phyloP scores from a whole-genome alignment of 1,140 invertebrate species.

The Eupristina koningsbergeri region DNA sequence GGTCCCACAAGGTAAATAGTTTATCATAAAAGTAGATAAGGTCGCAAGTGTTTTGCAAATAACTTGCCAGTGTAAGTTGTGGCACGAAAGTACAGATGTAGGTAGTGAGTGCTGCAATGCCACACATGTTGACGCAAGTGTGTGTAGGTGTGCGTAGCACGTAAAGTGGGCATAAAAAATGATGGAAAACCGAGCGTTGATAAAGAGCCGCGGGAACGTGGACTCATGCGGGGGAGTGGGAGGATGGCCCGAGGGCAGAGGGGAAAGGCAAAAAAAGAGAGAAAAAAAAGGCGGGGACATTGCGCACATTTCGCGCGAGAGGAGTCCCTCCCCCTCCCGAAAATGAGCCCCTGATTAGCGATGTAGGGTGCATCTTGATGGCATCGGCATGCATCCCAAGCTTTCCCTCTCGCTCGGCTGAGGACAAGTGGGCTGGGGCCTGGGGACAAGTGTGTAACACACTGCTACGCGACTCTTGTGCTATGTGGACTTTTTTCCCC shows the following conservation, averaged over 20 bases:
- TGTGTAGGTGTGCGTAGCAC: not conserved
- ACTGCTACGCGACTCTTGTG: not conserved
- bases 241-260: no score
- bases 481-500: not conserved
- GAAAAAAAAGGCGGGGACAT: not conserved
- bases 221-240: no score
- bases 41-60: not conserved
- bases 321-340: not conserved
- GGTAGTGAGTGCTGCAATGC: no score
- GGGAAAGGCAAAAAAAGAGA: not conserved
- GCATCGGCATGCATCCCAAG: constrained; percentile 5
- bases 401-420: not conserved
- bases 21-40: not conserved
- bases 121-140: not conserved
- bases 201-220: not conserved
- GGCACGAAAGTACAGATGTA: not conserved
- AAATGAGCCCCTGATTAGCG: constrained; percentile 30
- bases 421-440: not conserved
- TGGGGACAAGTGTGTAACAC: constrained; percentile 1
- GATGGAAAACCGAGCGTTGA: not conserved
- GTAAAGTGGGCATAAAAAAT: not conserved
- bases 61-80: not conserved
- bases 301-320: no score
- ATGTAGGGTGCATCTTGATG: constrained; percentile 19
- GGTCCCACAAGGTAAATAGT: no score